Evolutionary conservation across 2,888 invertebrate genomes (phyloP).

Genomic region (Ophion ventricosus): DNA sequence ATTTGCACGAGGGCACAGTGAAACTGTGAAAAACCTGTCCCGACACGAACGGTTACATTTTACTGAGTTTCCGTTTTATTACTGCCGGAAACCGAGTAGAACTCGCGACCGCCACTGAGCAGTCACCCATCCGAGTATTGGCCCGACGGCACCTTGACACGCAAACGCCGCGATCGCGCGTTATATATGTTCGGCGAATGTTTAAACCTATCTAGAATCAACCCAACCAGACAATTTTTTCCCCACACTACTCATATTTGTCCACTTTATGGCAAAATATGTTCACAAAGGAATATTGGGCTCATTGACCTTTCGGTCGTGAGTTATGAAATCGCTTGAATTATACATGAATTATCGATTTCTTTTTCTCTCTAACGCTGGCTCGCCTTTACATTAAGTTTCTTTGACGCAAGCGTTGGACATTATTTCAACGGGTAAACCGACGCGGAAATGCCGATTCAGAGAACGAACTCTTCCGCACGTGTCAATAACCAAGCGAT

Average conservation of each 20-base stretch:
- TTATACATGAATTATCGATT: constrained; percentile 13
- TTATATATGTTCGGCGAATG: no score
- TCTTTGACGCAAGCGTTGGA: constrained; percentile 13
- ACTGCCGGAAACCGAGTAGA: no score
- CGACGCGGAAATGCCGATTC: constrained; percentile 42
- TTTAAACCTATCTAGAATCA: no score
- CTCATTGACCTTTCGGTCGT: constrained; percentile 5
- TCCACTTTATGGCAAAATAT: neutral
- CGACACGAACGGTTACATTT: no score
- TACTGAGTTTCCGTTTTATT: no score
- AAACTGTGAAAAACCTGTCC: no score
- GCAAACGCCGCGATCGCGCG: no score
- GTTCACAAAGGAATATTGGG: neutral
- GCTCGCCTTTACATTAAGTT: neutral
- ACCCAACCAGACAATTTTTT: no score
- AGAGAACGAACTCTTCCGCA: neutral
- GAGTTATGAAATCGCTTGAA: neutral
- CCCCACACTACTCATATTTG: neutral
- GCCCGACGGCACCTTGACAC: no score
- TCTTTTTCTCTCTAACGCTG: neutral
- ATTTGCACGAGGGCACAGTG: no score
- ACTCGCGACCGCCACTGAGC: no score
- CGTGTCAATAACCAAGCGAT: constrained; percentile 43
- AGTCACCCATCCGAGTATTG: no score
- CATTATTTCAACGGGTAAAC: constrained; percentile 9